These are phyloP conservation scores for Calameuta pallipes DNA, from an alignment of 2,888 invertebrate species.

Conservation along the genomic window DNA sequence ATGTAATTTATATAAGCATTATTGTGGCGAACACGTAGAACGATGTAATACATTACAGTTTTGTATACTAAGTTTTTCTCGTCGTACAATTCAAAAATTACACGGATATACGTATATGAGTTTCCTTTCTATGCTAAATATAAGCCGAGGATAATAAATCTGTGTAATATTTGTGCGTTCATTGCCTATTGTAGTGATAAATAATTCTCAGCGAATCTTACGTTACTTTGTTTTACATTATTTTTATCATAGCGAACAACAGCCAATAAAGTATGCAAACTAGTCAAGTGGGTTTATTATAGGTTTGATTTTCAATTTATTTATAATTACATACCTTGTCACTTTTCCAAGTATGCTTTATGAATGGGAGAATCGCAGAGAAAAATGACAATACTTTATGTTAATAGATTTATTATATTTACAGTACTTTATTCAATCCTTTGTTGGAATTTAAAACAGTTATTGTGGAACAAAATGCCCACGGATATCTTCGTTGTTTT, in stretches of 20 bases:
- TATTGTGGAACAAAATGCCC: slow-evolving; percentile 72
- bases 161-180: neutral
- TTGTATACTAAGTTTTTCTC: slow-evolving; percentile 6
- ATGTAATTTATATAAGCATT: slow-evolving; percentile 33
- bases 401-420: slow-evolving; percentile 11
- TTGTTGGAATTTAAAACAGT: neutral
- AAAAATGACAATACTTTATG: slow-evolving; percentile 9
- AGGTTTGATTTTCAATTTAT: neutral
- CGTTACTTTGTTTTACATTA: neutral
- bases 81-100: slow-evolving; percentile 3
- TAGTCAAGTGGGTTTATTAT: slow-evolving; percentile 35
- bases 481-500: slow-evolving; percentile 69
- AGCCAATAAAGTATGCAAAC: slow-evolving; percentile 37
- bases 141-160: neutral
- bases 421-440: slow-evolving; percentile 4
- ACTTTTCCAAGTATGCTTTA: neutral
- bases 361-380: neutral
- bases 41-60: slow-evolving; percentile 5
- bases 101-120: slow-evolving; percentile 20
- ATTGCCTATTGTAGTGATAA: neutral
- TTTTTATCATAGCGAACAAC: neutral
- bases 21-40: slow-evolving; percentile 20
- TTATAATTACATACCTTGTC: neutral
- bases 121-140: slow-evolving; percentile 2
- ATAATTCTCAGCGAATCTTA: neutral